phyloP scores from a whole-genome alignment of 2,888 invertebrate species.

The Eudasyphora cyanicolor region DNA sequence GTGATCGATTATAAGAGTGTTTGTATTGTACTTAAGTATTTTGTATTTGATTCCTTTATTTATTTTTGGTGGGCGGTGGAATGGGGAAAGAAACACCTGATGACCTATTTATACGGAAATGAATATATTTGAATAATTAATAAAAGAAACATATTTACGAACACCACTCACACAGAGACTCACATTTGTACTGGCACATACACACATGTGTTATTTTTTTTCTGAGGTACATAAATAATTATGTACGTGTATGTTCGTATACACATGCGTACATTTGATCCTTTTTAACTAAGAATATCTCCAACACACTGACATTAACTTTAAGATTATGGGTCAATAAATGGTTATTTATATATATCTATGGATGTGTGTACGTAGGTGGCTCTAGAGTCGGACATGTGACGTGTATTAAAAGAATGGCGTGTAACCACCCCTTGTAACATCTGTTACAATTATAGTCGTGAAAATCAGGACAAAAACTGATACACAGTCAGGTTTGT shows the following conservation, averaged over 20 bases:
- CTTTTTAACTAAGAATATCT: background rate
- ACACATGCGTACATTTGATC: no score
- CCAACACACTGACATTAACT: background rate
- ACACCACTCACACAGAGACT: background rate
- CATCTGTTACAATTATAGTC: background rate
- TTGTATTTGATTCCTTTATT: background rate
- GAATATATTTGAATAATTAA: slow-evolving; percentile 29
- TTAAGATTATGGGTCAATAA: background rate
- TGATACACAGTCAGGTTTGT: no score
- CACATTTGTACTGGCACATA: background rate
- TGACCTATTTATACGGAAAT: slow-evolving; percentile 6
- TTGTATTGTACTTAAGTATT: background rate
- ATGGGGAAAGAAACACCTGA: background rate
- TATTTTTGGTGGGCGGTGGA: background rate
- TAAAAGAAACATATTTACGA: background rate
- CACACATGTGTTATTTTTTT: background rate
- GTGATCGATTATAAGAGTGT: background rate
- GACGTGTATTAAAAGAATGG: background rate
- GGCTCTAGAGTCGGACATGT: no score
- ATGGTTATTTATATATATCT: background rate
- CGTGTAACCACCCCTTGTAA: background rate
- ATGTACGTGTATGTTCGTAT: background rate
- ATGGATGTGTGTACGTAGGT: background rate
- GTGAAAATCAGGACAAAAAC: no score
- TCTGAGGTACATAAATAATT: background rate